Conservation (phyloP, 2,113 vertebrate genomes). For the Oncorhynchus masou region DNA sequence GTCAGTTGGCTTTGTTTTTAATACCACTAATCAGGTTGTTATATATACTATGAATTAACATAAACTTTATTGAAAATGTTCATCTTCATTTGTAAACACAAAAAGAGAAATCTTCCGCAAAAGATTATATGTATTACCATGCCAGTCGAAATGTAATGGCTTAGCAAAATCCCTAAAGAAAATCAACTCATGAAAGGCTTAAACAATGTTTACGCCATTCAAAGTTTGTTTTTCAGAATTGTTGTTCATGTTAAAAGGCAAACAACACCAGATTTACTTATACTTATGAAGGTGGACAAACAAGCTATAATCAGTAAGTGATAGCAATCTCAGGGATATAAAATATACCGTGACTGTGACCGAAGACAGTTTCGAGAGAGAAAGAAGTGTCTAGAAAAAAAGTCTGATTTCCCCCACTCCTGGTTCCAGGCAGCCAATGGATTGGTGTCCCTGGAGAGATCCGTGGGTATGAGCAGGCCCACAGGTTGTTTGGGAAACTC, state of each 20-base stretch:
- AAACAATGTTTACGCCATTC: not conserved
- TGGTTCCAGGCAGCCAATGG: constrained; percentile 75
- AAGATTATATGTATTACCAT: not conserved
- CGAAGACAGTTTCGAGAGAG: not conserved
- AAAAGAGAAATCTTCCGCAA: not conserved
- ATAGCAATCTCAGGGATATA: no score
- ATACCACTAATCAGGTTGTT: not conserved
- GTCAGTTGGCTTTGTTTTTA: not conserved
- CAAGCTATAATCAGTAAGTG: no score
- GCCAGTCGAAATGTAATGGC: not conserved
- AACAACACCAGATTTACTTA: no score
- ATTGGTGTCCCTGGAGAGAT: constrained; percentile 85
- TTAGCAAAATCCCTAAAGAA: not conserved
- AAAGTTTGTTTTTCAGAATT: no score
- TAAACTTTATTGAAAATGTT: no score
- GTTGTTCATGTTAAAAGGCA: no score
- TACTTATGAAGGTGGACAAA: no score
- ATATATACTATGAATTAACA: not conserved
- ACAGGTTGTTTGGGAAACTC: constrained; percentile 77
- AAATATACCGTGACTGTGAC: not conserved
- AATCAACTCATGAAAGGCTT: not conserved
- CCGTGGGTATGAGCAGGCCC: constrained; percentile 77
- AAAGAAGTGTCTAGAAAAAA: not conserved
- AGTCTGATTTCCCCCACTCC: not conserved
- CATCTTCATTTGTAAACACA: not conserved